A percentile compares a stretch with the other conserved stretches of the same genome.
Evolutionary conservation across 2,888 invertebrate species (phyloP).

Genomic region (Drosophila kambysellisi): DNA sequence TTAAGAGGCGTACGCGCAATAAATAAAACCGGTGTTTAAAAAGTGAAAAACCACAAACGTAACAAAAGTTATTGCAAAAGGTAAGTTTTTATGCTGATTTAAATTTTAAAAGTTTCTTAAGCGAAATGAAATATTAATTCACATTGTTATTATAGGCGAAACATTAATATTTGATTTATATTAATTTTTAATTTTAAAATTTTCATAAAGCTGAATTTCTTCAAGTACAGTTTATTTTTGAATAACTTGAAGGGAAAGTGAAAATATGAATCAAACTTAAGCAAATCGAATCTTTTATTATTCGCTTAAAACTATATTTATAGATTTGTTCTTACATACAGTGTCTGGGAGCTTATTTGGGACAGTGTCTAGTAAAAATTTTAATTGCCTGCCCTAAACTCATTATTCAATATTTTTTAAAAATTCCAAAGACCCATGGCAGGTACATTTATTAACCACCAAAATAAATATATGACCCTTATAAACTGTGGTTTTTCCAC

Average conservation of each 20-base stretch:
- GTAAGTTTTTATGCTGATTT: constrained; percentile 13
- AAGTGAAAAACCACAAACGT: not conserved
- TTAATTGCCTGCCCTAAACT: too few relatives aligned
- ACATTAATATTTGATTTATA: not conserved
- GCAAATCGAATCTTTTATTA: not conserved
- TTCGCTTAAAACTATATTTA: not conserved
- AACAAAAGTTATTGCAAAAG: not conserved
- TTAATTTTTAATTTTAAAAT: not conserved
- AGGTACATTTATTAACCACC: too few relatives aligned
- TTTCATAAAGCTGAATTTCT: not conserved
- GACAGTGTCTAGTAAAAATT: too few relatives aligned
- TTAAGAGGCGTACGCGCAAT: constrained; percentile 6
- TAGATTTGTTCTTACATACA: not conserved
- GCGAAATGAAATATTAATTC: not conserved
- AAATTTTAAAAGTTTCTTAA: not conserved
- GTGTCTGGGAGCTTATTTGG: too few relatives aligned
- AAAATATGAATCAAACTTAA: not conserved
- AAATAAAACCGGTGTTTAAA: not conserved
- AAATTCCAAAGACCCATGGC: too few relatives aligned
- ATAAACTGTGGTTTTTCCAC: too few relatives aligned
- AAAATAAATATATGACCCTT: too few relatives aligned
- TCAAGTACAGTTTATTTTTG: not conserved
- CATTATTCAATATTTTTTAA: too few relatives aligned
- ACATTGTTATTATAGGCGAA: not conserved
- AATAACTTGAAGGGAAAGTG: not conserved